Conservation (phyloP, 2,797 vertebrate species). For the Babyrousa celebensis region DNA sequence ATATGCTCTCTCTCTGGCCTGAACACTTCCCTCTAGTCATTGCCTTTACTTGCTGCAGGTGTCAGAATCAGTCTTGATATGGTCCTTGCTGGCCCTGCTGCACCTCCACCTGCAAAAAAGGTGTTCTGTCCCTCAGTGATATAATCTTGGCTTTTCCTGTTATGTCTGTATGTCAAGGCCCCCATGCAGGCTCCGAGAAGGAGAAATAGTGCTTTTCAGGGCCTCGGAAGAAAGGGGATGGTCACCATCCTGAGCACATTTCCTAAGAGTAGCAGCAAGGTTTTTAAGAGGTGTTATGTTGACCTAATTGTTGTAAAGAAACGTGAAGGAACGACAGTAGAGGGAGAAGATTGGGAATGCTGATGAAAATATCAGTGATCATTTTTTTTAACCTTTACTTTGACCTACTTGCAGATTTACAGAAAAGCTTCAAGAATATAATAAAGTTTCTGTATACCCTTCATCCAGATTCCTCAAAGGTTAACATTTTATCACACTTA, state of each 20-base stretch:
- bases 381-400: neutral
- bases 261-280: neutral
- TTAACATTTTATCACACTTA: neutral
- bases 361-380: neutral
- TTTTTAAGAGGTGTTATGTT: neutral
- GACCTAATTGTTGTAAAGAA: neutral
- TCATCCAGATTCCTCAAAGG: neutral
- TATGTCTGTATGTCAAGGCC: neutral
- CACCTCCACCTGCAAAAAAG: neutral
- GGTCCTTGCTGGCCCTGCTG: too few species aligned
- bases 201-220: neutral
- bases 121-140: neutral
- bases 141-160: neutral
- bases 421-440: neutral
- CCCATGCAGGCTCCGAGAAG: neutral
- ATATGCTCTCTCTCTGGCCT: rapidly evolving
- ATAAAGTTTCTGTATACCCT: neutral
- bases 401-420: neutral
- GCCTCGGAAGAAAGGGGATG: neutral
- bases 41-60: neutral
- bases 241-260: neutral
- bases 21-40: too few species aligned
- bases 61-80: neutral
- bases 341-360: neutral
- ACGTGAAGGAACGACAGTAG: neutral